Percentiles rank a stretch among this genome's conserved stretches.
Conservation (phyloP, 2,797 vertebrate species). For the Coilia nasus region DNA sequence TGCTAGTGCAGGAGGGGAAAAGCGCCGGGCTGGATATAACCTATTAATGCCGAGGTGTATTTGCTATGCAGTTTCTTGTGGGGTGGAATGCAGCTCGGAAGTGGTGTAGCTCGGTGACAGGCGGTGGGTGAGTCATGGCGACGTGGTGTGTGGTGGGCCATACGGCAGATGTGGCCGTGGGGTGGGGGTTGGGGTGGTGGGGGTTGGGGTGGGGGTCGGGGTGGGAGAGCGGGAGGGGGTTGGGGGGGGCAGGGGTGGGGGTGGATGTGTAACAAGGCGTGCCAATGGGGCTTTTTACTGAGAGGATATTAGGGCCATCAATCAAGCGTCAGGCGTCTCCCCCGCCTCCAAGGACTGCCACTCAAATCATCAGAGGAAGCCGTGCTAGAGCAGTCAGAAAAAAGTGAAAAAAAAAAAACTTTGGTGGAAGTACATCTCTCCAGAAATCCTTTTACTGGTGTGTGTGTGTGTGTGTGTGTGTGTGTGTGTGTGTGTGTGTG, state of each 20-base stretch:
- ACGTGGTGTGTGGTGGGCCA: no score
- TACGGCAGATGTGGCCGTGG: no score
- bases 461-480: no score
- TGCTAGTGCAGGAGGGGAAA: background rate
- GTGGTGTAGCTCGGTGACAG: background rate
- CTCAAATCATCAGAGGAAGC: conserved; percentile 1
- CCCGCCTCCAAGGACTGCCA: background rate
- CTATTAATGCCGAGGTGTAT: background rate
- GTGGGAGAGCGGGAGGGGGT: no score
- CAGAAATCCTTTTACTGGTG: background rate
- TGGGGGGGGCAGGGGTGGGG: background rate
- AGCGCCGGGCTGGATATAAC: background rate
- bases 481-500: no score
- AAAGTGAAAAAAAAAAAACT: background rate
- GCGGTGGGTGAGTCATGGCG: no score
- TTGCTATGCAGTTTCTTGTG: background rate
- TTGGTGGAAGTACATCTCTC: background rate
- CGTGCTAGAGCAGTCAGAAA: background rate
- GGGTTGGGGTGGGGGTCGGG: no score
- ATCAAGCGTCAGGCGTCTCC: background rate
- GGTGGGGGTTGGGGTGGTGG: no score
- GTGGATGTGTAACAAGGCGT: background rate
- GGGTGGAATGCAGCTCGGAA: background rate
- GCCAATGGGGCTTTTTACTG: background rate
- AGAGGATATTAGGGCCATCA: conserved; percentile 14